phyloP scores from a whole-genome alignment of 2,113 vertebrate genomes.

The Cynoglossus semilaevis region DNA sequence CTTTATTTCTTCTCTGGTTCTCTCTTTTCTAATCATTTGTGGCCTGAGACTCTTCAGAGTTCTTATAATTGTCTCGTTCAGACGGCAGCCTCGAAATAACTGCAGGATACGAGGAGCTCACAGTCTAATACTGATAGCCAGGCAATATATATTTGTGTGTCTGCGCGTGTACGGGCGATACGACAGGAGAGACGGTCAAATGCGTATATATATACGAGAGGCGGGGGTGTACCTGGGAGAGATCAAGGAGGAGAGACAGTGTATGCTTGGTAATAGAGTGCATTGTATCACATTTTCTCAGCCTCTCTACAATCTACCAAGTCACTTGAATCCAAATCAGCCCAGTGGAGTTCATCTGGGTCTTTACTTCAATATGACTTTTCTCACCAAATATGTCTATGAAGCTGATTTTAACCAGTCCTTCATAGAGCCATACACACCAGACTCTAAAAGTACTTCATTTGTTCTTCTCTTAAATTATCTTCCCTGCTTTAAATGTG shows the following conservation, averaged over 20 bases:
- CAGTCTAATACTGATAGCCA: slow-evolving; percentile 69
- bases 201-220: slow-evolving; percentile 54
- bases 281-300: slow-evolving; percentile 65
- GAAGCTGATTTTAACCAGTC: slow-evolving; percentile 17
- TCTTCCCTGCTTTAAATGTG: slow-evolving; percentile 5
- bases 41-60: slow-evolving; percentile 74
- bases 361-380: slow-evolving; percentile 20
- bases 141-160: slow-evolving; percentile 70
- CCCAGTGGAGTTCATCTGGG: slow-evolving; percentile 37
- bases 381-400: slow-evolving; percentile 29
- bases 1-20: slow-evolving; percentile 69
- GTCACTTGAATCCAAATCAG: slow-evolving; percentile 49
- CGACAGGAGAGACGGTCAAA: slow-evolving; percentile 23
- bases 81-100: slow-evolving; percentile 76
- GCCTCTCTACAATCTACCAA: slow-evolving; percentile 54
- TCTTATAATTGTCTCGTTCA: slow-evolving; percentile 81
- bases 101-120: slow-evolving; percentile 74
- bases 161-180: slow-evolving; percentile 50
- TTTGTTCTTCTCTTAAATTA: too few species aligned
- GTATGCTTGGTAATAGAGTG: slow-evolving; percentile 60
- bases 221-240: slow-evolving; percentile 48
- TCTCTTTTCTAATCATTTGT: slow-evolving; percentile 79
- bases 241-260: slow-evolving; percentile 54
- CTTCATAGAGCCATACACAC: too few species aligned
- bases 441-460: too few species aligned